phyloP scores from a whole-genome alignment of 2,797 vertebrate species.

The Bryconaethiops microstoma region DNA sequence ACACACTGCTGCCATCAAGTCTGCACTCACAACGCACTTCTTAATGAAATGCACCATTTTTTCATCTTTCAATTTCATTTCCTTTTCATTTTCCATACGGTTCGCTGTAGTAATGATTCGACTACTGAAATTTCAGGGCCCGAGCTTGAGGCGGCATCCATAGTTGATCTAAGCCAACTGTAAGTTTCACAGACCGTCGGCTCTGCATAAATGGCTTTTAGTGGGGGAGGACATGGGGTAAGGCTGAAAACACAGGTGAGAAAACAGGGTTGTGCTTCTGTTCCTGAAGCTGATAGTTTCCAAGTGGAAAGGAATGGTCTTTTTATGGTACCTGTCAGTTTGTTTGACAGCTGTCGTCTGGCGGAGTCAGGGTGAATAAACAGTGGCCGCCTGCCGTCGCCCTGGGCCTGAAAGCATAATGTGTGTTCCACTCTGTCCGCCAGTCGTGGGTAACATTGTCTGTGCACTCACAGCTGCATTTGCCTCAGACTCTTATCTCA shows the following conservation, averaged over 20 bases:
- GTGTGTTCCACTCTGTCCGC: conserved; percentile 30
- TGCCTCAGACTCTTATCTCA: conserved; percentile 18
- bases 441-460: conserved; percentile 35
- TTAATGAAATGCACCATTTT: conserved; percentile 23
- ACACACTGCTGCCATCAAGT: neutral
- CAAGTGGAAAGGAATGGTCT: conserved; percentile 47
- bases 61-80: conserved; percentile 19
- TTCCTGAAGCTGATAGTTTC: conserved; percentile 34
- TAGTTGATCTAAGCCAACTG: neutral
- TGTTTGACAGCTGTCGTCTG: conserved; percentile 48
- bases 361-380: conserved; percentile 42
- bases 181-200: neutral
- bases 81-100: neutral
- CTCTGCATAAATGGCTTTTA: conserved; percentile 2
- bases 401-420: conserved; percentile 44
- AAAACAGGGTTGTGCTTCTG: conserved; percentile 2
- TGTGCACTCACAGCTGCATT: conserved; percentile 28
- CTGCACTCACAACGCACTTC: conserved; percentile 22
- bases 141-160: neutral
- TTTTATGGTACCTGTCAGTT: conserved; percentile 47
- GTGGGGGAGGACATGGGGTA: neutral
- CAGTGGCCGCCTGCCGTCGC: conserved; percentile 30
- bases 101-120: neutral
- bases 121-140: neutral
- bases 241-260: conserved; percentile 16